A percentile compares a stretch with the other conserved stretches of the same genome.
These are phyloP conservation scores for Hydractinia echinata DNA, from an alignment of 30 jellyfish, hydroid and myxozoan genomes.

Conservation along the genomic window DNA sequence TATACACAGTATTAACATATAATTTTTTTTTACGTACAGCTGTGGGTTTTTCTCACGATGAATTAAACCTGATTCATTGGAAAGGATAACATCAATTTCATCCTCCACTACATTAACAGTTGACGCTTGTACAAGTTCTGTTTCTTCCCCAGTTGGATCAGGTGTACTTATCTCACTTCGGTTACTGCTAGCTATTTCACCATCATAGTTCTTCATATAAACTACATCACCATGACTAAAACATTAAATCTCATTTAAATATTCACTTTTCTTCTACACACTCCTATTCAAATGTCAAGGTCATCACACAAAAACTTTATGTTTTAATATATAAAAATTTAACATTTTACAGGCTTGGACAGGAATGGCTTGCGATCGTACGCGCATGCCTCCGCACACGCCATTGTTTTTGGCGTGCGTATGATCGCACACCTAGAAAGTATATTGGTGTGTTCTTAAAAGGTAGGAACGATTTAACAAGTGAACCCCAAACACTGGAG, in stretches of 20 bases:
- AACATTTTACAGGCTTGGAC: no score
- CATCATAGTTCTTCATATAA: conserved; percentile 44
- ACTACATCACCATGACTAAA: conserved; percentile 92
- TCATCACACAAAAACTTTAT: no score
- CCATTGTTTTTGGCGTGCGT: no score
- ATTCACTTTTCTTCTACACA: no score
- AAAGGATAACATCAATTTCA: conserved; percentile 74
- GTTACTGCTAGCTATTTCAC: background rate
- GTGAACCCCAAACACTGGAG: no score
- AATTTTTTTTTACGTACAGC: conserved; percentile 45
- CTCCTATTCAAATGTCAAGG: no score
- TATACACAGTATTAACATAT: background rate
- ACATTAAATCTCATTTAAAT: background rate
- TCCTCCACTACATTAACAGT: conserved; percentile 63
- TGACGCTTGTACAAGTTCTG: conserved; percentile 4
- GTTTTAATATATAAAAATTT: background rate
- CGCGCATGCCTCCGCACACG: no score
- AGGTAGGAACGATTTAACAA: no score
- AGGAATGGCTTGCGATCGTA: no score
- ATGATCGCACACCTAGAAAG: no score
- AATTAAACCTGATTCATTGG: conserved; percentile 73
- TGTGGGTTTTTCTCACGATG: conserved; percentile 81
- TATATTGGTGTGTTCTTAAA: no score
- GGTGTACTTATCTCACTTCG: background rate
- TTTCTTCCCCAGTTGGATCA: background rate